Percentiles rank a stretch among this genome's conserved stretches.
Evolutionary conservation across 2,888 invertebrate species (phyloP).

Genomic region (Drosophila monieri): DNA sequence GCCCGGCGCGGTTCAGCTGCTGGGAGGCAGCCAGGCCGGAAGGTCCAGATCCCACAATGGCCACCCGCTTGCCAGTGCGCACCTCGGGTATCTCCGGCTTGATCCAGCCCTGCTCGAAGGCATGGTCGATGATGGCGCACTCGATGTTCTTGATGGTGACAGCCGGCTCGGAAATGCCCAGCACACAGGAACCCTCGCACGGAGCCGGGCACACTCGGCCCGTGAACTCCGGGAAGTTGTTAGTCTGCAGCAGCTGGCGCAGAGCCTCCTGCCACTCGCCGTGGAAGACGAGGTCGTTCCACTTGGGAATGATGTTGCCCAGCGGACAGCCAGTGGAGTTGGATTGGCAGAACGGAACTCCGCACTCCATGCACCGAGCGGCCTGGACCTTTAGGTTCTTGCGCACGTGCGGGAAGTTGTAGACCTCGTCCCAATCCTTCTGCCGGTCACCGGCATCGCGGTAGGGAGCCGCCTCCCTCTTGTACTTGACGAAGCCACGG

Average conservation of each 20-base stretch:
- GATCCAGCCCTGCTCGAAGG: conserved; percentile 98
- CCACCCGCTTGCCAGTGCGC: conserved; percentile 92
- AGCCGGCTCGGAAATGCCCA: conserved; percentile 97
- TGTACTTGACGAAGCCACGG: conserved; percentile 98
- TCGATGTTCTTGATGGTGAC: conserved; percentile 99
- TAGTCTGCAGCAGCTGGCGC: conserved; percentile 96
- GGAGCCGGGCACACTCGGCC: conserved; percentile 98
- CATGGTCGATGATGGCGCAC: conserved; percentile 99
- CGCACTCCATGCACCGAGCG: conserved; percentile 99
- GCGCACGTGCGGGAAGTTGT: conserved; percentile 93
- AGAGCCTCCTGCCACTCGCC: conserved; percentile 97
- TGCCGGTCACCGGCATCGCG: conserved; percentile 92
- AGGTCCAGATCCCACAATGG: conserved; percentile 97
- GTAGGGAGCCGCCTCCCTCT: conserved; percentile 93
- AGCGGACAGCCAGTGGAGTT: conserved; percentile 96
- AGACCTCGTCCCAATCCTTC: conserved; percentile 99
- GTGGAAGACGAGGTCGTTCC: conserved; percentile 98
- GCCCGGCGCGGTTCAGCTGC: conserved; percentile 97
- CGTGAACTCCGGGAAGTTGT: conserved; percentile 99
- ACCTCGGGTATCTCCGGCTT: conserved; percentile 90
- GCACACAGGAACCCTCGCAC: conserved; percentile 98
- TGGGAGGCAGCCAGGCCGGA: conserved; percentile 98
- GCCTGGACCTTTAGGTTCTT: conserved; percentile 96
- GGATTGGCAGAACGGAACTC: conserved; percentile 99
- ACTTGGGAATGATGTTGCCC: conserved; percentile 99